Evolutionary conservation across 2,888 invertebrate genomes (phyloP).

Genomic region (Agrochola macilenta): DNA sequence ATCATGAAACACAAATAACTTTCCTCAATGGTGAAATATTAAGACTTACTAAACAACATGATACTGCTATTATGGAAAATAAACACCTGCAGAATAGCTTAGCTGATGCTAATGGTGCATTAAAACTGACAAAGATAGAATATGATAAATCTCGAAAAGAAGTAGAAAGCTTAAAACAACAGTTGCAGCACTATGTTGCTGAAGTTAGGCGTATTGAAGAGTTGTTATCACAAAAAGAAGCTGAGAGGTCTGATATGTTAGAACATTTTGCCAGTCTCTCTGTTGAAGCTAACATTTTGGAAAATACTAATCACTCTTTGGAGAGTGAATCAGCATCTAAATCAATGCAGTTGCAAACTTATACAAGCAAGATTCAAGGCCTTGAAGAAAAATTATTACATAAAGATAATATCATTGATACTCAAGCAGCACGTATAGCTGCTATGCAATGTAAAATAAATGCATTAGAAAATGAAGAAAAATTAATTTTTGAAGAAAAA

Average conservation of each 20-base stretch:
- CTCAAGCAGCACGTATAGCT: constrained; percentile 81
- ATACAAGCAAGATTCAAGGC: constrained; percentile 87
- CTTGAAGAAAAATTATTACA: constrained; percentile 92
- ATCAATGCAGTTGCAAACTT: constrained; percentile 90
- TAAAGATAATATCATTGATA: constrained; percentile 85
- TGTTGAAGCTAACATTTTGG: constrained; percentile 94
- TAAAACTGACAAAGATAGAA: constrained; percentile 92
- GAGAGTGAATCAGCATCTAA: constrained; percentile 94
- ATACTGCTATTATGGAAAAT: constrained; percentile 92
- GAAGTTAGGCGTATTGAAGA: constrained; percentile 95
- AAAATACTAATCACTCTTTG: constrained; percentile 94
- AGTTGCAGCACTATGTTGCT: constrained; percentile 95
- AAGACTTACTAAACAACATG: constrained; percentile 89
- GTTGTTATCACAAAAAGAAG: constrained; percentile 93
- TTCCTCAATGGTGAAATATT: constrained; percentile 91
- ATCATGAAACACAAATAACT: constrained; percentile 89
- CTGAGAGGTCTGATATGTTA: constrained; percentile 94
- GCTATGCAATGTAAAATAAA: constrained; percentile 83
- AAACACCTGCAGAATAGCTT: constrained; percentile 94
- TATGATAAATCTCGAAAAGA: constrained; percentile 93
- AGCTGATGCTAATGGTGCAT: constrained; percentile 91
- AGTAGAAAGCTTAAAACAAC: constrained; percentile 93
- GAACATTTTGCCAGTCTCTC: constrained; percentile 95
- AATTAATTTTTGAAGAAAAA: constrained; percentile 85
- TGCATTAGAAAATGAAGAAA: constrained; percentile 85